Percentiles rank a stretch among this genome's conserved stretches.
phyloP scores from a whole-genome alignment of 2,113 vertebrate genomes.

The Ctenodactylus gundi region DNA sequence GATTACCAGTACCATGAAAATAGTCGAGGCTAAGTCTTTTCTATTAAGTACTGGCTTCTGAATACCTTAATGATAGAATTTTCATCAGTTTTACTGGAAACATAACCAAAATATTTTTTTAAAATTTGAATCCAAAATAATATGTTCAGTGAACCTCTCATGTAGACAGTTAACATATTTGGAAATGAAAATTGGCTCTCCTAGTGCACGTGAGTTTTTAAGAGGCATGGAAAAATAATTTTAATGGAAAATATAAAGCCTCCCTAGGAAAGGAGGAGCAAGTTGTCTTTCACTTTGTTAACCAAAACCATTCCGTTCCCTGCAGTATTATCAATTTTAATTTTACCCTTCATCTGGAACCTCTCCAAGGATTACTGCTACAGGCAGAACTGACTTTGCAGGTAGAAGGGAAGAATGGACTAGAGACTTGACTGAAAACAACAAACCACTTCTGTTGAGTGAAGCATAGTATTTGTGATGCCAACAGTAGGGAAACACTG shows the following conservation, averaged over 20 bases:
- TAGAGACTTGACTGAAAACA: not conserved
- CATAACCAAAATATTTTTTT: constrained; percentile 32
- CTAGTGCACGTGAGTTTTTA: not conserved
- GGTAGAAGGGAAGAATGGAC: not conserved
- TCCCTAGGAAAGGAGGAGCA: not conserved
- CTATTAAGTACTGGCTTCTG: not conserved
- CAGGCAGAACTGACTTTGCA: not conserved
- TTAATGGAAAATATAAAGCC: not conserved
- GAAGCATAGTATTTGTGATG: constrained; percentile 30
- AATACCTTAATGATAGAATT: not conserved
- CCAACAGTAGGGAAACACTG: constrained; percentile 59
- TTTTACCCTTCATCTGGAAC: not conserved
- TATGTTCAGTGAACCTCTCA: not conserved
- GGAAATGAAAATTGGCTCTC: constrained; percentile 17
- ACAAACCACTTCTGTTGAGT: constrained; percentile 72
- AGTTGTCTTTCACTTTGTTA: constrained; percentile 1
- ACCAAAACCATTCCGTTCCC: not conserved
- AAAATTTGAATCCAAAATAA: not conserved
- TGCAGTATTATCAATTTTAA: not conserved
- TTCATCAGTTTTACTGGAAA: constrained; percentile 10
- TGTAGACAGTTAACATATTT: not conserved
- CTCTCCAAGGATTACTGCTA: not conserved
- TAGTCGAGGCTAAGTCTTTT: not conserved
- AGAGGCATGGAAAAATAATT: constrained; percentile 7
- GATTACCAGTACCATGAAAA: not conserved